These are phyloP conservation scores for Latrodectus hesperus DNA, from an alignment of 2,888 invertebrate genomes.

Conservation along the genomic window DNA sequence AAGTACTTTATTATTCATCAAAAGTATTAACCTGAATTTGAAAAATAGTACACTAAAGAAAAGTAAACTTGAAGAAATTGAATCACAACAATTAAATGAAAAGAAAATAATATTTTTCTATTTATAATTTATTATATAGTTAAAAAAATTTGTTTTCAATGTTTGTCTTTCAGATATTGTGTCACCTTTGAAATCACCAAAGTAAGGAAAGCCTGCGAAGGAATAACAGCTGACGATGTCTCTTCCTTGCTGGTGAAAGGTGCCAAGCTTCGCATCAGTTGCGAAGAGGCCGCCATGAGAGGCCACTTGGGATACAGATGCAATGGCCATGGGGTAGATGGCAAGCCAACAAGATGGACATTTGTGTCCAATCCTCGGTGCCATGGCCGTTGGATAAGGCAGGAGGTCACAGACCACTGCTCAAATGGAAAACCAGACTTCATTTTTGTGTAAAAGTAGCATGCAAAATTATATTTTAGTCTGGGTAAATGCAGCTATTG, in stretches of 20 bases:
- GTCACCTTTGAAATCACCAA: slow-evolving; percentile 89
- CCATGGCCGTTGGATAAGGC: slow-evolving; percentile 89
- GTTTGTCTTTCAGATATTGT: slow-evolving; percentile 83
- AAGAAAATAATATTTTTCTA: too few species aligned
- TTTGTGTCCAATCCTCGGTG: slow-evolving; percentile 90
- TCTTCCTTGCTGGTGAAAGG: slow-evolving; percentile 86
- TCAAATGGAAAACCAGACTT: slow-evolving; percentile 73
- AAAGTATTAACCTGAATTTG: too few species aligned
- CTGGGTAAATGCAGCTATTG: not conserved
- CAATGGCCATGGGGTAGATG: slow-evolving; percentile 87
- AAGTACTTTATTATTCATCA: too few species aligned
- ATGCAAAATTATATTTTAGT: not conserved
- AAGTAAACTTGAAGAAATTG: too few species aligned
- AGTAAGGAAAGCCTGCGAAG: slow-evolving; percentile 86
- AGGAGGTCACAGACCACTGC: slow-evolving; percentile 73
- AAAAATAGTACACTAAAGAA: too few species aligned
- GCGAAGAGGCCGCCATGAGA: slow-evolving; percentile 87
- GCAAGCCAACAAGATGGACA: slow-evolving; percentile 86
- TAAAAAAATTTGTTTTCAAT: too few species aligned
- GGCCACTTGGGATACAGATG: slow-evolving; percentile 85
- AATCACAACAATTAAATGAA: too few species aligned
- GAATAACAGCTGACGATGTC: slow-evolving; percentile 79
- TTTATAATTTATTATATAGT: too few species aligned
- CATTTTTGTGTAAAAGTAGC: slow-evolving; percentile 74
- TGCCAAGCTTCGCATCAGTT: slow-evolving; percentile 86